Base-by-base conservation (phyloP, 2,113 vertebrate genomes). In the Glareola pratincola region DNA sequence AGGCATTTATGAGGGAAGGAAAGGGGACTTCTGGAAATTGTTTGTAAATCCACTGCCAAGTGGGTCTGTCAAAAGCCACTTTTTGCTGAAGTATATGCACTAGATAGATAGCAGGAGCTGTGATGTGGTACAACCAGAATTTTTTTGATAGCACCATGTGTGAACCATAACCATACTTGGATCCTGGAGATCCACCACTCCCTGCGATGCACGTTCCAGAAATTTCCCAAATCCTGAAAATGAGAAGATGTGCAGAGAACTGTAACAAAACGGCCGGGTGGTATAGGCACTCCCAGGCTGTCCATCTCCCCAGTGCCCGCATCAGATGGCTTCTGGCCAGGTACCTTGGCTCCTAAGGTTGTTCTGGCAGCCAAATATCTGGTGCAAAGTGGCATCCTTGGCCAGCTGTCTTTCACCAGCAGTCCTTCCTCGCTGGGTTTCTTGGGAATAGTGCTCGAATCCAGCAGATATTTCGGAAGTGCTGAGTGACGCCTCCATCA, bases 21-120 rank as follows among this genome's bases (percentile, higher is more conserved):
- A 87, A 21, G 64, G 41, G 39, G 74, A 43, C 48, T 92, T 91
- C 68, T 87, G 50, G 93, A 95, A 87, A 87, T 39, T 90, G 80
- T 95, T 94, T 93, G 74, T 82, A 95, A 96, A 93, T 95, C 80
- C 85, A 85, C 69, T 85, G 90, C 79, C 90, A 95, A 94, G 80
- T 45, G 48, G 57, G 77, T 85, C 74, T 53, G 48, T 76, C 77
- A 91, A 56, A 97, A 96, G 75, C 51, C 71, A 90, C 50, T 43
- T 66, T 77, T 45, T 36, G n/a, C 36, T 67, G 80, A 92, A 85
- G 77, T 39, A 79, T 12, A 6, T 8, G 9, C 5, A 9, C 56
- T 77, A 13, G 30, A 7, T 77, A 13, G 30, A 7, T 27, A 94
- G 73, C 67, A 90, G 21, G 62, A 88, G 45, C 43, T 62, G 85